Base-by-base conservation (phyloP, 1,140 invertebrate species). In the Choristoneura fumiferana region DNA sequence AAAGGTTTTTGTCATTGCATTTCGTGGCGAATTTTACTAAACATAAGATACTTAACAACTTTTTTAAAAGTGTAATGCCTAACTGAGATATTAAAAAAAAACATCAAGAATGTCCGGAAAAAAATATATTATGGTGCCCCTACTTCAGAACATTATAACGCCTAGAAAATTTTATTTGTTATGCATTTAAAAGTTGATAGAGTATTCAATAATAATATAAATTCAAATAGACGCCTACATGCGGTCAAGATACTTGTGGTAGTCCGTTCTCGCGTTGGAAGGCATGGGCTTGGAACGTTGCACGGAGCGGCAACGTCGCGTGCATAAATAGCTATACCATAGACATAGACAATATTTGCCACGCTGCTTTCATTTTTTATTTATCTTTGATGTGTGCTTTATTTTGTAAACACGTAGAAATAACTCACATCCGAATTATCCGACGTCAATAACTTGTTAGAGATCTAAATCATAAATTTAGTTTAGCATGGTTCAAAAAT, bases 231-330 rank as follows among this genome's bases (percentile, higher is more conserved):
- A 49, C 43, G 43, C 43, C 43, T 49, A 49, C 43, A 49, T 49
- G 43, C 43, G 43, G 43, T 49, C 43, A 49, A 49, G 43, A 49
- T 49, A 49, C 43, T 49, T 29, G 43, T 29, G 43, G 40, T 49
- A 12, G 17, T 49, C 43, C 1, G 13, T 14, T 12, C 37, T n/a
- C 37, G 37, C 37, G 37, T 22, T 49, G 43, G 43, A 49, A 49
- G 29, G 43, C 2, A 12, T 39, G 10, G 10, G 37, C 37, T n/a
- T 9, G 8, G 37, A 14, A 33, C 53, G 53, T n/a, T 37, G 53
- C 53, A 35, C 53, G 53, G 33, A 54, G 53, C 33, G 53, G 53
- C 53, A 54, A 54, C 53, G 53, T 37, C 34, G 53, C 53, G 12
- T 10, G 33, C 12, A 18, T 54, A 35, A 36, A 54, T 36, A 54